A percentile compares a stretch with the other conserved stretches of the same genome.
phyloP scores from a whole-genome alignment of 1,140 invertebrate species.

The Harpegnathos saltator region DNA sequence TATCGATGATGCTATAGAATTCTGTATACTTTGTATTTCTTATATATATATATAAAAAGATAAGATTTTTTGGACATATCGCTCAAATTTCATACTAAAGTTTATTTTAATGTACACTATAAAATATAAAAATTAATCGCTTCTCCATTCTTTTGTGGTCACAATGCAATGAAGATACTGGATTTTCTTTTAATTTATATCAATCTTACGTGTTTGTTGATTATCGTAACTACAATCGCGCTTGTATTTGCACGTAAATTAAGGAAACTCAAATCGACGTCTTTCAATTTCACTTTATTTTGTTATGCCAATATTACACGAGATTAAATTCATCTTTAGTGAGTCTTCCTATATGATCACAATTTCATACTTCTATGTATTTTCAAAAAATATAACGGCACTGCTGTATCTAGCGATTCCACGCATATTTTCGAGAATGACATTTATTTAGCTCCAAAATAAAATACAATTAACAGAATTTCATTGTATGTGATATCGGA shows the following conservation, averaged over 20 bases:
- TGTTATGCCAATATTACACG: slow-evolving; percentile 80
- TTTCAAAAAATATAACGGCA: slow-evolving; percentile 74
- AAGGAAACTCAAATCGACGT: slow-evolving; percentile 30
- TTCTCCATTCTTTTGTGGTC: not conserved
- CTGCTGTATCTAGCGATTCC: slow-evolving; percentile 58
- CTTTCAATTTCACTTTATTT: slow-evolving; percentile 80
- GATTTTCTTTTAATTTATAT: not conserved
- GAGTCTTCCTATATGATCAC: slow-evolving; percentile 53
- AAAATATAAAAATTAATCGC: not conserved
- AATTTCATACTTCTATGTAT: slow-evolving; percentile 70
- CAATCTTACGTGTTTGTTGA: not conserved
- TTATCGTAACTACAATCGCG: not conserved
- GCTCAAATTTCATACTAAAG: slow-evolving; percentile 1
- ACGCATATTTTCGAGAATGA: slow-evolving; percentile 60
- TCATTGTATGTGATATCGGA: slow-evolving; percentile 72
- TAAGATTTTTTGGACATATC: not conserved
- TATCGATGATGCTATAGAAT: too few relatives aligned
- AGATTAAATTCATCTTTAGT: slow-evolving; percentile 71
- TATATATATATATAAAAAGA: not conserved
- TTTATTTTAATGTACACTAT: not conserved
- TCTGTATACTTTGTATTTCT: not conserved
- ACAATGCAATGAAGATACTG: not conserved
- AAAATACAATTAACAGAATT: slow-evolving; percentile 70
- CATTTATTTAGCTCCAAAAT: slow-evolving; percentile 66
- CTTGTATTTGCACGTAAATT: slow-evolving; percentile 39